Base-by-base conservation (phyloP, 92 coral and sea anemone genomes). In the Siderastrea siderea region DNA sequence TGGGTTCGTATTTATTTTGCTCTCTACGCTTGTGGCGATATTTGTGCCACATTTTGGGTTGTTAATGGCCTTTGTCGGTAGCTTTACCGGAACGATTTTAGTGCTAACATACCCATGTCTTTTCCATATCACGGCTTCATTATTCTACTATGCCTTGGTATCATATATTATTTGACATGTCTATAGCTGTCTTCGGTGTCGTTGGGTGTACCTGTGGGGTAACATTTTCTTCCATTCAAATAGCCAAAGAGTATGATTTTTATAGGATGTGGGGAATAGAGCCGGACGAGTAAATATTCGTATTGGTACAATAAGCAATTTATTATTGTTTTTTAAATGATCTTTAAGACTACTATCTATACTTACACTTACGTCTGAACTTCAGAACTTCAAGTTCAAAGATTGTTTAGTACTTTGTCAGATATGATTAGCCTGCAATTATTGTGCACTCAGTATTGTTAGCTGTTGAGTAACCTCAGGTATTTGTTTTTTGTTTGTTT, bases 241-340 rank as follows among this genome's bases (percentile, higher is more conserved):
- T 95, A 57, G 96, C 96, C 17, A 95, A 91, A 66, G 98, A 95
- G 69, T 93, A 95, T 77, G 96, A 95, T 57, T 95, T 95, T 86
- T 95, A 95, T 58, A 91, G 94, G 52, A 94, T 93, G 93, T 95
- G 98, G 98, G 96, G 98, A 82, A 95, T 95, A 63, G 96, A 93
- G 47, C 95, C 96, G 14, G 96, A 95, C 26, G 89, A 85, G 58
- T 85, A 67, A 85, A 49, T 45, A 15, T 26, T 26, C 38, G 0
- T 26, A 26, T 26, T 26, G 38, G 38, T 26, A 26, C 38, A 26
- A 0, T 26, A 26, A 26, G 38, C 38, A 26, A 26, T 26, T 26
- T 26, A 26, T 26, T 26, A 26, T 26, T 26, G 38, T 26, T 26
- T 0, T 26, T 26, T 26, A 26, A 26, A 0, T 26, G 38, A 26